Conservation (phyloP, 2,113 vertebrate species). For the Pelvicachromis taeniatus region DNA sequence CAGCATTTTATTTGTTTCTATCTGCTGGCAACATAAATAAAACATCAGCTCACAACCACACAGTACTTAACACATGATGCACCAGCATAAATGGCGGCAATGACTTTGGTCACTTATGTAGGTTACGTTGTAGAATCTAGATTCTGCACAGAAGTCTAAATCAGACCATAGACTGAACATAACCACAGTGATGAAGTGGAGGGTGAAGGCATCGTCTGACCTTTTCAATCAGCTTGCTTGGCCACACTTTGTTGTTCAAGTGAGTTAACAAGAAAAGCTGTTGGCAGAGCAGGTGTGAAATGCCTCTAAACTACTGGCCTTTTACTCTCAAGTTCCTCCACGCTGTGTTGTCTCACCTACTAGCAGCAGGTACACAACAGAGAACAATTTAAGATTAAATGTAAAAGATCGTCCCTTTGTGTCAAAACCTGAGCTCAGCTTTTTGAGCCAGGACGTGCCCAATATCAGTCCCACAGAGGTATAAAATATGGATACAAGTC, state of each 20-base stretch:
- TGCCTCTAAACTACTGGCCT: background rate
- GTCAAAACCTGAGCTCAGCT: background rate
- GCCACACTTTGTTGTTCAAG: background rate
- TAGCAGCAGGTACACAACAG: background rate
- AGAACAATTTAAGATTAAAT: background rate
- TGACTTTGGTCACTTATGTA: background rate
- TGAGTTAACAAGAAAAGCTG: background rate
- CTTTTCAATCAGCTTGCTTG: background rate
- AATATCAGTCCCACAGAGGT: background rate
- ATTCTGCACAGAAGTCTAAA: background rate
- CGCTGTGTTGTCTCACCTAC: rapidly evolving
- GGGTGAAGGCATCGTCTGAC: background rate
- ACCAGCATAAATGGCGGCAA: background rate
- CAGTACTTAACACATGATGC: background rate
- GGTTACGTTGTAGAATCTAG: background rate
- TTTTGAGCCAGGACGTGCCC: background rate
- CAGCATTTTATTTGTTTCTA: background rate
- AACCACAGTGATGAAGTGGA: background rate
- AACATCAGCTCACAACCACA: background rate
- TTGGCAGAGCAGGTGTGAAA: background rate
- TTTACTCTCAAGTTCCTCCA: background rate
- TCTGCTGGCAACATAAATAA: background rate
- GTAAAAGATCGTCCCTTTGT: background rate
- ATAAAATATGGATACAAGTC: background rate
- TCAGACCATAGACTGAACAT: background rate